Conservation (phyloP, 2,113 vertebrate genomes). For the Columba livia region DNA sequence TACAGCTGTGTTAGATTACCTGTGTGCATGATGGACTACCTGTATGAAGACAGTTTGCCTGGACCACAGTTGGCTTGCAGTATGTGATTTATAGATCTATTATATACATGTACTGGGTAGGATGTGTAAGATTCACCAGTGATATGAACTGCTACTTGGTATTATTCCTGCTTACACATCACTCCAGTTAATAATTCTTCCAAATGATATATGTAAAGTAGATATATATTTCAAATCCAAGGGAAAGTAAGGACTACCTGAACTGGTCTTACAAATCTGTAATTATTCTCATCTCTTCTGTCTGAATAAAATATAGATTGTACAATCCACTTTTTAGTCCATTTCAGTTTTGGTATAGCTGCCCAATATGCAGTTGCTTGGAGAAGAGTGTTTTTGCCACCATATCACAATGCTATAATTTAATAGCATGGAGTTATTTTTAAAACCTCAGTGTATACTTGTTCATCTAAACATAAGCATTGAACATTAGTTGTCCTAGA, state of each 20-base stretch:
- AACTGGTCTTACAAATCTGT: not conserved
- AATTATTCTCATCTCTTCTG: not conserved
- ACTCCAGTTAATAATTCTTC: not conserved
- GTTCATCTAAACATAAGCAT: not conserved
- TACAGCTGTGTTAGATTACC: not conserved
- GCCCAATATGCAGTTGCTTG: not conserved
- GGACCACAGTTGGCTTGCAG: not conserved
- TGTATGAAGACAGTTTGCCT: not conserved
- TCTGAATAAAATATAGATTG: not conserved
- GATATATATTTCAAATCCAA: not conserved
- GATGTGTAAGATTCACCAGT: not conserved
- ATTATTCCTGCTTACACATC: not conserved
- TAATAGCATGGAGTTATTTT: not conserved
- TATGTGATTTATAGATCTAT: not conserved
- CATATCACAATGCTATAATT: not conserved
- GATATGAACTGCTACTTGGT: not conserved
- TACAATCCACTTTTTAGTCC: not conserved
- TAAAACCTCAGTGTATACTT: not conserved
- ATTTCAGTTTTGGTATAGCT: not conserved
- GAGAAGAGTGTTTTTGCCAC: not conserved
- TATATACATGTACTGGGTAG: not conserved
- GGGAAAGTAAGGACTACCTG: not conserved
- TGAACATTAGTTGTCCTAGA: not conserved
- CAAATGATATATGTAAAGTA: not conserved
- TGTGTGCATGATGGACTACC: not conserved